These are phyloP conservation scores for Eustalomyia histrio DNA, from an alignment of 2,888 invertebrate genomes.

Conservation along the genomic window DNA sequence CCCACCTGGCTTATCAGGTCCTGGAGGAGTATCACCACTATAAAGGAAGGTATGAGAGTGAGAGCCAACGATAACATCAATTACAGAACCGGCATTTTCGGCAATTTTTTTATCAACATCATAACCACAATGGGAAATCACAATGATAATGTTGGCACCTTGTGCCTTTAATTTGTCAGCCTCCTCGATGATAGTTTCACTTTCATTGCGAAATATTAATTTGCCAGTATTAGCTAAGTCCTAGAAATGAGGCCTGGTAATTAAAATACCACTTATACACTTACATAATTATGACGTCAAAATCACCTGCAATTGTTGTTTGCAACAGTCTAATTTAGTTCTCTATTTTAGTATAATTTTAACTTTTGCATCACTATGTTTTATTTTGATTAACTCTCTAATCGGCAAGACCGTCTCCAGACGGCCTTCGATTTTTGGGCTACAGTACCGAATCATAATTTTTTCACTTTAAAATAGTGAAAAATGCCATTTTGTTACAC, in stretches of 20 bases:
- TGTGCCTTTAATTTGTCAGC: constrained; percentile 82
- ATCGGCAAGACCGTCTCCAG: too few species aligned
- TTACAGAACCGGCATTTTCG: constrained; percentile 82
- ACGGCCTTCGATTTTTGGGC: too few species aligned
- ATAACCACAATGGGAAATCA: constrained; percentile 90
- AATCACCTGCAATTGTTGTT: too few species aligned
- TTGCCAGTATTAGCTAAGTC: constrained; percentile 84
- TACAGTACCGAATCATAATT: too few species aligned
- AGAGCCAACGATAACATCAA: constrained; percentile 92
- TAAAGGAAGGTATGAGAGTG: constrained; percentile 91
- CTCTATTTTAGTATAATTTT: too few species aligned
- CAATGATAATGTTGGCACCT: constrained; percentile 88
- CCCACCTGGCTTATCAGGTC: constrained; percentile 82
- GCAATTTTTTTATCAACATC: constrained; percentile 86
- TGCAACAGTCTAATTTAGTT: too few species aligned
- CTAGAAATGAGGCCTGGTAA: constrained; percentile 76
- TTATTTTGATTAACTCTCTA: too few species aligned
- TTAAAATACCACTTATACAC: too few species aligned
- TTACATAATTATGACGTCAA: too few species aligned
- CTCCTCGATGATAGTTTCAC: constrained; percentile 84
- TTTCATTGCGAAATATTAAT: constrained; percentile 86
- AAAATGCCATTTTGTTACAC: too few species aligned
- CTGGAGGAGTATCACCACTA: constrained; percentile 81
- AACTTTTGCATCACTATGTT: too few species aligned
- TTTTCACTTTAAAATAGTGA: too few species aligned